These are phyloP conservation scores for Malacoctenus gilli DNA, from an alignment of 2,797 vertebrate species.

Conservation along the genomic window DNA sequence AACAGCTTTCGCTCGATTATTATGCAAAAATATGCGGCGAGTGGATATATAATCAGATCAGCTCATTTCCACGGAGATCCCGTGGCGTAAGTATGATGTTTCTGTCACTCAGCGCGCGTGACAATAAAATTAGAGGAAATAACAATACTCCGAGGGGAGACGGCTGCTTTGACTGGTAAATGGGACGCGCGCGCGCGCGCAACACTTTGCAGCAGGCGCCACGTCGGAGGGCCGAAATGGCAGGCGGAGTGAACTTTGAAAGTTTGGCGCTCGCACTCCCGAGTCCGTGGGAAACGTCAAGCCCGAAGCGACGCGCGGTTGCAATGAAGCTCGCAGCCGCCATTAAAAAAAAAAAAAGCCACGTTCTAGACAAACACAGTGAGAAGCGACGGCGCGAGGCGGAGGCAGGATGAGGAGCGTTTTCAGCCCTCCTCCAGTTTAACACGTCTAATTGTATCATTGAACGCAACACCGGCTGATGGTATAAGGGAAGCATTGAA, in stretches of 20 bases:
- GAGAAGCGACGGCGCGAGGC: not conserved
- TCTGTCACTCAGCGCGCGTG: conserved; percentile 1
- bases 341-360: conserved; percentile 21
- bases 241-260: too few species aligned
- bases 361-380: conserved; percentile 29
- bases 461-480: too few species aligned
- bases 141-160: not conserved
- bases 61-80: not conserved
- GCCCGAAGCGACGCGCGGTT: conserved; percentile 29
- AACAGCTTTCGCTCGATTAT: not conserved
- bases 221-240: too few species aligned
- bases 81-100: conserved; percentile 1
- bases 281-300: too few species aligned
- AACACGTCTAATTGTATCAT: too few species aligned
- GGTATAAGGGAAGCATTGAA: too few species aligned
- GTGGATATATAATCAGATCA: conserved; percentile 4
- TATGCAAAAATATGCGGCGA: not conserved
- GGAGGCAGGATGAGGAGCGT: too few species aligned
- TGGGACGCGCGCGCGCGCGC: too few species aligned
- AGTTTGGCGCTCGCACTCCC: too few species aligned
- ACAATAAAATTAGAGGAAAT: not conserved
- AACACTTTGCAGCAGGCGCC: too few species aligned
- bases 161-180: conserved; percentile 1
- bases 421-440: too few species aligned
- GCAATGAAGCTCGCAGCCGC: conserved; percentile 40